Conservation (phyloP, 2,113 vertebrate species). For the Peromyscus leucopus region DNA sequence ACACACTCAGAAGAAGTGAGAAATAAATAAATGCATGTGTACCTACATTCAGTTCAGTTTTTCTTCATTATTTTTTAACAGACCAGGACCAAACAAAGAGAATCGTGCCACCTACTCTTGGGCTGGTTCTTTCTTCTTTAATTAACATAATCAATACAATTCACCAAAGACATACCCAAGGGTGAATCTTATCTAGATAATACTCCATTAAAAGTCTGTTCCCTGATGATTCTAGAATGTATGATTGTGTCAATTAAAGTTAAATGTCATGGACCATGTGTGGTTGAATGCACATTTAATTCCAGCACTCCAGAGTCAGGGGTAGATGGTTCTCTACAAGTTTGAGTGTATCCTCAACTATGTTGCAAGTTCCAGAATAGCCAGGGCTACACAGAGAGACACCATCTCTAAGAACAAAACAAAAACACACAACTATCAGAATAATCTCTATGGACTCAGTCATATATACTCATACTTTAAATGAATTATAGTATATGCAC, state of each 20-base stretch:
- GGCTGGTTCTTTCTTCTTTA: neutral
- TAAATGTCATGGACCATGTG: neutral
- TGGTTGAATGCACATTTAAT: neutral
- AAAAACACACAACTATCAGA: neutral
- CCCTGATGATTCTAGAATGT: neutral
- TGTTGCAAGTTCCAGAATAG: neutral
- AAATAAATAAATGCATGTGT: neutral
- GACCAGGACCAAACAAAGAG: no score
- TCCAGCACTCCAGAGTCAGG: neutral
- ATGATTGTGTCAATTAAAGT: neutral
- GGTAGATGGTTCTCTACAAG: neutral
- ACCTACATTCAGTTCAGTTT: neutral
- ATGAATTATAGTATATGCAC: neutral
- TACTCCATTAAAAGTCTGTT: neutral
- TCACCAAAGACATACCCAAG: neutral
- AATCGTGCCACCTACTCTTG: neutral
- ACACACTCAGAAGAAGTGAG: neutral
- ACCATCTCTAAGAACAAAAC: neutral
- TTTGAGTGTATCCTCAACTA: neutral
- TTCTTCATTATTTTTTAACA: neutral
- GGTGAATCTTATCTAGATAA: neutral
- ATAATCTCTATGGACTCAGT: neutral
- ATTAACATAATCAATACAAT: neutral
- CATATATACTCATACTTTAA: neutral
- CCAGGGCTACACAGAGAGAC: neutral